phyloP scores from a whole-genome alignment of 2,797 vertebrate genomes.

The Artibeus lituratus region DNA sequence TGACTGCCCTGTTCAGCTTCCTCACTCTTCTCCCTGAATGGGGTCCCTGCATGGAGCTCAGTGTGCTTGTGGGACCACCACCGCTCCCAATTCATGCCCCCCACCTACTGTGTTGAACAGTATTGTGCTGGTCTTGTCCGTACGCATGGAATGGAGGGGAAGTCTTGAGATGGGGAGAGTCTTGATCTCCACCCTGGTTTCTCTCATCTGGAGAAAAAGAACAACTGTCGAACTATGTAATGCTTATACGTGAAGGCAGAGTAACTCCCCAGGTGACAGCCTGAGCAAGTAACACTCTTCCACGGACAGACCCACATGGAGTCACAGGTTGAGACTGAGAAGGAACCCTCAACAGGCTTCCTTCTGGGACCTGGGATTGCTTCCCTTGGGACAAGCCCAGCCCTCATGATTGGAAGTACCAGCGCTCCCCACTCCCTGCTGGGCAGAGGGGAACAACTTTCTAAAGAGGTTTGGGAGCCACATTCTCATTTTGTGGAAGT shows the following conservation, averaged over 20 bases:
- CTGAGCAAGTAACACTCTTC: not conserved
- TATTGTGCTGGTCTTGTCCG: not conserved
- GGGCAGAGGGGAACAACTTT: not conserved
- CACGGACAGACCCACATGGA: not conserved
- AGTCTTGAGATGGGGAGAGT: not conserved
- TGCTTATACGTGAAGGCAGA: not conserved
- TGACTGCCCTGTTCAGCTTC: not conserved
- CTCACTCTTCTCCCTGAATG: not conserved
- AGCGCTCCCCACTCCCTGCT: not conserved
- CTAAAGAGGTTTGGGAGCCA: not conserved
- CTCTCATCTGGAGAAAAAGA: not conserved
- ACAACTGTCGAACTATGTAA: not conserved
- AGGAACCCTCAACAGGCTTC: not conserved
- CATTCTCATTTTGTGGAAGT: constrained; percentile 25
- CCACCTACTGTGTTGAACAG: not conserved
- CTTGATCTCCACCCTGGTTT: not conserved
- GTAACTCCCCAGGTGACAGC: not conserved
- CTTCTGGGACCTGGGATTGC: not conserved
- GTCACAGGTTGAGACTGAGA: not conserved
- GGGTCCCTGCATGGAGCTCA: not conserved
- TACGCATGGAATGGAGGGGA: not conserved
- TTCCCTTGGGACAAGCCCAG: not conserved
- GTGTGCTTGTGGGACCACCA: not conserved
- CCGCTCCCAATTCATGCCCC: not conserved
- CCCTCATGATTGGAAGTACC: not conserved